phyloP scores from a whole-genome alignment of 2,113 vertebrate species.

The Halichoerus grypus region DNA sequence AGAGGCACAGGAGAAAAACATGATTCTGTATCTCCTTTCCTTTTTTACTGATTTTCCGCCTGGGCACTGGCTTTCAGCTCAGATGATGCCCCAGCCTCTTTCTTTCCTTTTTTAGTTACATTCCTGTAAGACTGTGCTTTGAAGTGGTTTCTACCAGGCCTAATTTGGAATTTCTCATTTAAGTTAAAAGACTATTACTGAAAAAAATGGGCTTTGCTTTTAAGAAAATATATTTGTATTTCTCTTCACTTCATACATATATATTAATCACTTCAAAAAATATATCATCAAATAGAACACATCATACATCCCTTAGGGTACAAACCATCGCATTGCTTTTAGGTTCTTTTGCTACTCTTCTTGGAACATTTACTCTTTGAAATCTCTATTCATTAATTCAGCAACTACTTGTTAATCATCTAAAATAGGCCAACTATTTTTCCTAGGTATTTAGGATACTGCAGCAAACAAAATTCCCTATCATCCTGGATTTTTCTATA shows the following conservation, averaged over 20 bases:
- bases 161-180: conserved; percentile 63
- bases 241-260: not conserved
- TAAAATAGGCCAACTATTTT: not conserved
- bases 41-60: conserved; percentile 62
- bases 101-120: conserved; percentile 71
- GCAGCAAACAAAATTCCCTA: not conserved
- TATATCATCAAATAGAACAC: conserved; percentile 1
- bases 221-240: not conserved
- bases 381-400: conserved; percentile 33
- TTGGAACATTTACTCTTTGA: not conserved
- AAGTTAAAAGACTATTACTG: conserved; percentile 13
- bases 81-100: conserved; percentile 14
- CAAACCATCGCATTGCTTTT: not conserved
- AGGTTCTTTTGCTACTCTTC: not conserved
- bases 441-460: not conserved
- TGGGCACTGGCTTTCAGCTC: not conserved
- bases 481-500: not conserved
- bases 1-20: conserved; percentile 31
- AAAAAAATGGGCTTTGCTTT: conserved; percentile 40
- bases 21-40: not conserved
- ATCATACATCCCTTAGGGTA: not conserved
- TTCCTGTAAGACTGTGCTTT: conserved; percentile 73
- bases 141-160: conserved; percentile 64
- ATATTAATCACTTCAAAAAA: not conserved
- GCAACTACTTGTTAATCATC: not conserved